Evolutionary conservation across 2,113 vertebrate species (phyloP).

Genomic region (Heteronetta atricapilla): DNA sequence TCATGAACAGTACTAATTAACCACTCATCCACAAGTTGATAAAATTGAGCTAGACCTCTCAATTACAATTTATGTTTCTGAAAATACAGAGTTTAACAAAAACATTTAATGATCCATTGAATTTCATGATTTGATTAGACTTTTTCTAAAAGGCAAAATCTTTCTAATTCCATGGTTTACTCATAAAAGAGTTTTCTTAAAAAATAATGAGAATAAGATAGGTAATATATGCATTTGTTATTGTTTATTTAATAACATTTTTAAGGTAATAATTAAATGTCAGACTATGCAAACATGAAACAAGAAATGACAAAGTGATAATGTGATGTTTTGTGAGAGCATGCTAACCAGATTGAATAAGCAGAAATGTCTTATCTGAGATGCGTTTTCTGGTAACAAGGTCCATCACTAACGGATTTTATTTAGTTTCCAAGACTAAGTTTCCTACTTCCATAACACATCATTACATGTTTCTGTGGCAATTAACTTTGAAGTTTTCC

Average conservation of each 20-base stretch:
- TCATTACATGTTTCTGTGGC: not conserved
- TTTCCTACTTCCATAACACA: not conserved
- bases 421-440: not conserved
- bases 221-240: not conserved
- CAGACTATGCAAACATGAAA: not conserved
- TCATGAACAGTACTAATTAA: not conserved
- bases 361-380: not conserved
- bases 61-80: not conserved
- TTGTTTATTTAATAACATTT: not conserved
- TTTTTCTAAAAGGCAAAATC: not conserved
- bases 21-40: not conserved
- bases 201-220: not conserved
- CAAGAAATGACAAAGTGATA: not conserved
- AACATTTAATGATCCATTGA: not conserved
- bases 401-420: not conserved
- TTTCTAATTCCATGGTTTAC: not conserved
- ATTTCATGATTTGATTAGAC: not conserved
- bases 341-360: not conserved
- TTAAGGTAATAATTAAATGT: not conserved
- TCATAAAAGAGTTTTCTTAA: not conserved
- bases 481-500: conserved; percentile 20
- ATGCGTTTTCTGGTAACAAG: not conserved
- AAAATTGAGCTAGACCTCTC: not conserved
- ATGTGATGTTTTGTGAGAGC: not conserved
- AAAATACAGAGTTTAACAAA: conserved; percentile 6